Evolutionary conservation across 2,113 vertebrate species (phyloP), one percentile per base, ranked within the genome.

Genomic region (Cyanocitta stelleri): DNA sequence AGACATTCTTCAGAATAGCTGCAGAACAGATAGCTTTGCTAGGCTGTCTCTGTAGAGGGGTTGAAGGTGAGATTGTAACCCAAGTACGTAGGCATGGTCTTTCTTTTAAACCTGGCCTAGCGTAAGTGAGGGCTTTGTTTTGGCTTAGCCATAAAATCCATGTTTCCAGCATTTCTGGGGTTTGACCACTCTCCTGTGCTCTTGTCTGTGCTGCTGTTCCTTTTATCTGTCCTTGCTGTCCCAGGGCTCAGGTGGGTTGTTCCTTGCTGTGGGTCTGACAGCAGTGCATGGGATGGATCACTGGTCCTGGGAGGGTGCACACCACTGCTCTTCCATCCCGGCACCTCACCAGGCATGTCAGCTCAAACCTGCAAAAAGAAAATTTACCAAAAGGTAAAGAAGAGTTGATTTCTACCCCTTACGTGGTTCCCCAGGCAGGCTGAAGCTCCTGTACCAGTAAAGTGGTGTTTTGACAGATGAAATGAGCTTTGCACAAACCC

Each of bases 1-100:
- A 92, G 89, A 23, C 33, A 59, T 96, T 96, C 94, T 94, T 92
- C 66, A 90, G 90, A 97, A 97, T 51, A 95, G 72, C 76, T 61
- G 10, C 62, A 58, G 79, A 64, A 80, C 62, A 93, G 67, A 83
- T 41, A 84, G 81, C 55, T 92, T 79, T 93, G 90, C 43, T 94
- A 23, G 72, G 17, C 43, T 93, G 85, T 6, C 61, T 92, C 52
- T 89, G 29, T 49, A 41, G 41, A 78, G 64, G 64, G 89, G 44
- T 39, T 39, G 73, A 79, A 85, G 48, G 85, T 88, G 81, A 62
- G n/a, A 32, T 64, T 85, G n/a, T 66, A 89, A 79, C 41, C 54
- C 61, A 26, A 56, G 66, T 72, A 52, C 5, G 4, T 9, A 23
- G 76, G 37, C 41, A 61, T 1, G 22, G 22, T 43, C 41, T 83